Evolutionary conservation across 2,888 invertebrate genomes (phyloP).

Genomic region (Pseudococcus viburni): DNA sequence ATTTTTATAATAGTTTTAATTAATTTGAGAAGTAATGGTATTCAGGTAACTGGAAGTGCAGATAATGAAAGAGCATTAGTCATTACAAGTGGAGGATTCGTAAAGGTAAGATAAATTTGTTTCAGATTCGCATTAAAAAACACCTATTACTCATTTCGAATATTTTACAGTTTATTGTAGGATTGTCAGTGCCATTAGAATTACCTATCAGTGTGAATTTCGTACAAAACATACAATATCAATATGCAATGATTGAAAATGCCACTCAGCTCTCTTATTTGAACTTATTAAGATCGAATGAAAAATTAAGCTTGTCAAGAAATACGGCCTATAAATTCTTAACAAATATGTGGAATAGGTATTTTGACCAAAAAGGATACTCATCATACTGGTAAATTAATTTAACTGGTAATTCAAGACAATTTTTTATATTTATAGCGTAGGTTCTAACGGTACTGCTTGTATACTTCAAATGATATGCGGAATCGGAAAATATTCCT

Average conservation of each 20-base stretch:
- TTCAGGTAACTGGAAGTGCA: background rate
- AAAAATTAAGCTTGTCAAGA: conserved; percentile 59
- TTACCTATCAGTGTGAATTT: conserved; percentile 68
- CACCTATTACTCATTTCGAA: background rate
- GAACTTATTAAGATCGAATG: conserved; percentile 61
- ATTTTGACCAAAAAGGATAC: background rate
- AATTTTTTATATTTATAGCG: conserved; percentile 24
- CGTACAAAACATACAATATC: conserved; percentile 68
- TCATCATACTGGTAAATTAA: background rate
- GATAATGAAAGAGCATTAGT: conserved; percentile 52
- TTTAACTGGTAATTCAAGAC: background rate
- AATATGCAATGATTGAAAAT: conserved; percentile 68
- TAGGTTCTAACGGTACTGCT: conserved; percentile 57
- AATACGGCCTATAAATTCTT: conserved; percentile 57
- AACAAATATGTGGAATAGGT: conserved; percentile 65
- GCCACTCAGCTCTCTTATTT: conserved; percentile 66
- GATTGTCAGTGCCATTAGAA: conserved; percentile 68
- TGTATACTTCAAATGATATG: conserved; percentile 68
- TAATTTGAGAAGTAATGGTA: background rate
- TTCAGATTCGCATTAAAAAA: background rate
- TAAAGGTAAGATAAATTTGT: conserved; percentile 58
- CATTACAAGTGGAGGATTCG: conserved; percentile 16
- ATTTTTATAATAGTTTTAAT: background rate
- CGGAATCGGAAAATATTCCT: conserved; percentile 67
- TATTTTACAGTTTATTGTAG: conserved; percentile 67